Base-by-base conservation (phyloP, 2,797 vertebrate species). In the Mus minutoides region DNA sequence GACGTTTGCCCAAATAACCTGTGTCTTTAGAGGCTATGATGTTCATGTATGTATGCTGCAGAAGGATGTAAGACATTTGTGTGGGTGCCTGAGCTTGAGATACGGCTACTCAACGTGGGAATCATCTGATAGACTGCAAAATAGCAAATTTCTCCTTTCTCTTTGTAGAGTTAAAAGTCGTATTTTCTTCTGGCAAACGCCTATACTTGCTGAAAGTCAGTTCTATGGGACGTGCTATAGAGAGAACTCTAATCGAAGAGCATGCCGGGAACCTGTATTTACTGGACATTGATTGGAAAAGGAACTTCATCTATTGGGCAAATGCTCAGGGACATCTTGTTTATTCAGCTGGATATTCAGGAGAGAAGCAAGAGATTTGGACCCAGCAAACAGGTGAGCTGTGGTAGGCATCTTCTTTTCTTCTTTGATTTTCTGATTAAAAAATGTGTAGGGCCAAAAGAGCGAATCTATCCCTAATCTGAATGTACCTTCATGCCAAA, bases 241-340 rank as follows among this genome's bases (percentile, higher is more conserved):
- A 97, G 1, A 97, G 98, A 94, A 98, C 93, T 2, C 76, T 85
- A 69, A 96, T 99, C n/a, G 98, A 98, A 84, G 91, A 98, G 37
- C 98, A 99, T 17, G 88, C 97, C 2, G 97, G 98, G 11, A 83
- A 98, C 54, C 94, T 99, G 80, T 96, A 98, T 64, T 98, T 99
- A 7, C 99, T 99, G 98, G 99, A 99, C 24, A 49, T 99, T 43
- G 99, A 99, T 97, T 99, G 99, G 99, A 98, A 98, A 96, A 98
- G 98, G 97, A 98, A 98, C 0, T 98, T 98, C 96, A 88, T 99
- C 37, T 99, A 99, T 17, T 99, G 99, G 98, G 98, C 98, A 0
- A 99, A 99, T 98, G 96, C 98, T 16, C 98, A 29, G 4, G 99
- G 99, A 12, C 98, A 97, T 0, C 79, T 99, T 43, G 98, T 99